phyloP scores from a whole-genome alignment of 2,888 invertebrate genomes.

The Pilophorus perplexus region DNA sequence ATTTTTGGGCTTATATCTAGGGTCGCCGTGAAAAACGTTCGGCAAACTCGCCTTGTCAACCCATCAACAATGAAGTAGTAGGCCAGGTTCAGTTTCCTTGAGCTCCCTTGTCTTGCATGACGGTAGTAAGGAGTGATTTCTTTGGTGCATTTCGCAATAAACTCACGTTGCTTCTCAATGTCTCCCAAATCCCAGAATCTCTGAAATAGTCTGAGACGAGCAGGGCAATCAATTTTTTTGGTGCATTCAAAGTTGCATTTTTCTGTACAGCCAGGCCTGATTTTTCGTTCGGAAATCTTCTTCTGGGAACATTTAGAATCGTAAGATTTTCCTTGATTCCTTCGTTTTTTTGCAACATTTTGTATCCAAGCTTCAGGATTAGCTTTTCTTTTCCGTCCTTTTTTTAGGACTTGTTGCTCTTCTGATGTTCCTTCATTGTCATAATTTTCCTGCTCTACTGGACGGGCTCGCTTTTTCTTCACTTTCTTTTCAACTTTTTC shows the following conservation, averaged over 20 bases:
- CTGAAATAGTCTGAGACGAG: not conserved
- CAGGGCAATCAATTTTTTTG: not conserved
- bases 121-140: not conserved
- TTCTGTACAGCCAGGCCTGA: not conserved
- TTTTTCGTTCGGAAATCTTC: not conserved
- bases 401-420: conserved; percentile 2
- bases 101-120: not conserved
- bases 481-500: not conserved
- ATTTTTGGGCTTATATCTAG: not conserved
- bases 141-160: not conserved
- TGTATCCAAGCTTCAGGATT: conserved; percentile 1
- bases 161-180: not conserved
- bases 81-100: not conserved
- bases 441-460: not conserved
- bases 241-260: not conserved
- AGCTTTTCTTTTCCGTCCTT: conserved; percentile 2
- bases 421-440: not conserved
- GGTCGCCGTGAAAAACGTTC: not conserved
- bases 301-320: not conserved
- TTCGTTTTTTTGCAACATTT: conserved; percentile 4
- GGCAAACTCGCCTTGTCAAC: not conserved
- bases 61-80: not conserved
- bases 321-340: conserved; percentile 10
- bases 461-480: not conserved
- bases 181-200: not conserved